Conservation (phyloP, 2,113 vertebrate genomes). For the Barnardius zonarius region DNA sequence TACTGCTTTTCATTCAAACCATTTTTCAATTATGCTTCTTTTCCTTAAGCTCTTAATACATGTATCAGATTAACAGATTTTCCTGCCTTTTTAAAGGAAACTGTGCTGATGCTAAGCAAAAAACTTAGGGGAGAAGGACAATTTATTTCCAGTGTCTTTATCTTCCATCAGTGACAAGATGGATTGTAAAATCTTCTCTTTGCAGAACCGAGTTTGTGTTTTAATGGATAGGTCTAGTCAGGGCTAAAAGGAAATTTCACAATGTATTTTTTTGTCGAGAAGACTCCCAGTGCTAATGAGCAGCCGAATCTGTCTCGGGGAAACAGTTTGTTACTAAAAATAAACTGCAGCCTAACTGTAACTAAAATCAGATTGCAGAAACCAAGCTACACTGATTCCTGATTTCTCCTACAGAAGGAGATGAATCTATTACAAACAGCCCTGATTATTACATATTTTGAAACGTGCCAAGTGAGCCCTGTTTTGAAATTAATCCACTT, state of each 20-base stretch:
- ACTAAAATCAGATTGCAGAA: constrained; percentile 68
- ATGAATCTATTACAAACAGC: constrained; percentile 49
- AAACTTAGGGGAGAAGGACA: background rate
- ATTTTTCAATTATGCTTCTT: background rate
- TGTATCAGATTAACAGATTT: background rate
- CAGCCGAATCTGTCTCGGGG: constrained; percentile 67
- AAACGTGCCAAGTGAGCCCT: background rate
- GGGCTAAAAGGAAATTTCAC: constrained; percentile 44
- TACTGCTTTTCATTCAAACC: background rate
- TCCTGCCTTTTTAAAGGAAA: background rate
- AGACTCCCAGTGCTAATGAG: constrained; percentile 71
- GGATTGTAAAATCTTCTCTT: constrained; percentile 18
- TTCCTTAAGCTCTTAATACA: background rate
- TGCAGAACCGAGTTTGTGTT: constrained; percentile 54
- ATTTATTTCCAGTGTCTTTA: constrained; percentile 15
- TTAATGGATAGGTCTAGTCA: constrained; percentile 43
- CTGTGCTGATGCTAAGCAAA: background rate
- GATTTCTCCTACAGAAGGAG: constrained; percentile 39
- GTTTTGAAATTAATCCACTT: constrained; percentile 27
- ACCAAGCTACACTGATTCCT: constrained; percentile 19
- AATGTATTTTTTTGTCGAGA: constrained; percentile 54
- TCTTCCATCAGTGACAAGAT: constrained; percentile 2
- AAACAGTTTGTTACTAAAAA: constrained; percentile 79
- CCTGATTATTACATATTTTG: constrained; percentile 23
- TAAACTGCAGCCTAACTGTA: constrained; percentile 71